Evolutionary conservation across 2,797 vertebrate species (phyloP), one percentile per base, ranked within the genome.

Genomic region (Rhynchotus rufescens): DNA sequence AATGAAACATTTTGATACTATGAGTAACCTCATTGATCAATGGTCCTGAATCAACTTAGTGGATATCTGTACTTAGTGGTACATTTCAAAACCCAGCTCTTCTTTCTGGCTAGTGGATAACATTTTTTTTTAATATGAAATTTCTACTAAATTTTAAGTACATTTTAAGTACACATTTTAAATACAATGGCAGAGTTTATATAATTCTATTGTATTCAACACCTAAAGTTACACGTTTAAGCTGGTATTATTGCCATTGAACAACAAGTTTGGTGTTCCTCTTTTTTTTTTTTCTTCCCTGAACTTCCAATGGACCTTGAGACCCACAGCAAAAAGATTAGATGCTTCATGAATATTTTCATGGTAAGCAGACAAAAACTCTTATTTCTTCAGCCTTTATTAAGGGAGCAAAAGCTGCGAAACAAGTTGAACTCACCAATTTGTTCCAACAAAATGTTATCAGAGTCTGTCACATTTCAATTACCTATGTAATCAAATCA

Each of bases 401-500:
- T 45, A 51, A 89, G 34, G 75, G 19, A 17, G 90, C 83, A 90
- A 45, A 71, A n/a, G 4, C 45, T 69, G 80, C 71, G 38, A 85
- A 80, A 92, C 56, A 91, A 91, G 47, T 78, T 65, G 82, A 89
- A 88, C 49, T 88, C 76, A 56, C 51, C 17, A 90, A 87, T 86
- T 95, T 96, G 49, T 95, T 88, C 67, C 86, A 94, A 92, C 25
- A 81, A 90, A 91, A 92, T 47, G 15, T 93, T 88, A 94, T 87
- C 80, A 84, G 22, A 89, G 17, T 61, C 73, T 91, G 79, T 87
- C 88, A 90, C 84, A 94, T 96, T 94, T 82, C 61, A 95, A 88
- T 85, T 94, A 92, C 56, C 72, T 93, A 80, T 77, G 34, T 89
- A 96, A 96, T 94, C 86, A 95, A 94, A 90, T 90, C 90, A 91